These are phyloP conservation scores for Oxycera nigricornis DNA, from an alignment of 2,888 invertebrate species.

Conservation along the genomic window DNA sequence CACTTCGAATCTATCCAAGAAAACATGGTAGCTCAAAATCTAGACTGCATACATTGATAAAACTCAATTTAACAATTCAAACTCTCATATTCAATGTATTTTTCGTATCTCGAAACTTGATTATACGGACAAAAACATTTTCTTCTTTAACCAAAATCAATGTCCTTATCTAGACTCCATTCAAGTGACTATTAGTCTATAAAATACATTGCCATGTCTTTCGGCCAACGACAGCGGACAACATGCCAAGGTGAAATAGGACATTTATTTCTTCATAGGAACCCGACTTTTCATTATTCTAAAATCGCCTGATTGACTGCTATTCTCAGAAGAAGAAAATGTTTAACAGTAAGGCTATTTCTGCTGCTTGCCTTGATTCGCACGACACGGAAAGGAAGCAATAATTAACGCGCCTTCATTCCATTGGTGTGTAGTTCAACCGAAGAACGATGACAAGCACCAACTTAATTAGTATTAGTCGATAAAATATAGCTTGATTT, in stretches of 20 bases:
- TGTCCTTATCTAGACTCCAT: neutral
- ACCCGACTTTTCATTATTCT: neutral
- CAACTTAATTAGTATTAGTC: neutral
- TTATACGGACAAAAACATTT: too few relatives aligned
- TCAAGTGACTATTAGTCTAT: neutral
- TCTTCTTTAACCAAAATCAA: too few relatives aligned
- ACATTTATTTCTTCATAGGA: neutral
- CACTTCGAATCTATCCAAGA: too few relatives aligned
- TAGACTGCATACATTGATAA: too few relatives aligned
- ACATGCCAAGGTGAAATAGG: constrained; percentile 8
- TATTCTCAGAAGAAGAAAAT: neutral
- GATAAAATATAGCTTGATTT: neutral
- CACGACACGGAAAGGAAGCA: neutral
- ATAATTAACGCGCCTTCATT: neutral
- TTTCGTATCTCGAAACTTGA: too few relatives aligned
- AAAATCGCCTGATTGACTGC: neutral
- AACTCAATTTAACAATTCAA: too few relatives aligned
- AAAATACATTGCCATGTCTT: neutral
- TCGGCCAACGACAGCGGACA: neutral
- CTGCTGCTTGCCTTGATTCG: neutral
- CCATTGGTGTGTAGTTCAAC: neutral
- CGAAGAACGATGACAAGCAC: neutral
- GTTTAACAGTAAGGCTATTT: constrained; percentile 9
- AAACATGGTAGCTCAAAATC: too few relatives aligned
- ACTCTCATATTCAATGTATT: too few relatives aligned